These are phyloP conservation scores for Ophiothrix spiculata DNA, from an alignment of 35 echinoderm and acorn worm genomes.

Conservation along the genomic window DNA sequence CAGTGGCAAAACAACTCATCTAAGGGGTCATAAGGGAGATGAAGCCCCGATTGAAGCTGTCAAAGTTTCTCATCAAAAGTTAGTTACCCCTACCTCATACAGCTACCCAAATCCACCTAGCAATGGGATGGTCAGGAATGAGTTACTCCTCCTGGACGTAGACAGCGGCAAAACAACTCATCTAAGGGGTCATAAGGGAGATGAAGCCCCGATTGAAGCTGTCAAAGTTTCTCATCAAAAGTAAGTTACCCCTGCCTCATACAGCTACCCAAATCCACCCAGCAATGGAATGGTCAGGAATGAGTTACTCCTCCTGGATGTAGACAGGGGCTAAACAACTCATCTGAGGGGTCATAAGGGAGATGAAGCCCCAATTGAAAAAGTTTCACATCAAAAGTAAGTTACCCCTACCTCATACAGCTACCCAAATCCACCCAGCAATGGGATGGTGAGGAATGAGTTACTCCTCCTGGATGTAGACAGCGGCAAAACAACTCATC, in stretches of 20 bases:
- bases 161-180: constrained; percentile 78
- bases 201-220: constrained; percentile 86
- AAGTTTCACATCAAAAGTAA: constrained; percentile 66
- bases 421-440: no score
- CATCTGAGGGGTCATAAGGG: no score
- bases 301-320: no score
- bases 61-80: constrained; percentile 92
- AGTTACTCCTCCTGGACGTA: constrained; percentile 76
- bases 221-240: constrained; percentile 87
- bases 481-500: no score
- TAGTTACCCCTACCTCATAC: constrained; percentile 28
- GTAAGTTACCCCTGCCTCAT: no score
- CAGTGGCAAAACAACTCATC: constrained; percentile 70
- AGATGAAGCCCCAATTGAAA: constrained; percentile 60
- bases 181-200: constrained; percentile 77
- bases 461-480: no score
- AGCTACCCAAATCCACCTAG: constrained; percentile 86
- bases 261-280: no score
- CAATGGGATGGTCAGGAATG: constrained; percentile 83
- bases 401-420: constrained; percentile 51
- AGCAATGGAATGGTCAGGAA: no score
- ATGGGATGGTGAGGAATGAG: no score
- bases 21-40: constrained; percentile 84
- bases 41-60: constrained; percentile 85
- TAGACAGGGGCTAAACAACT: no score